Evolutionary conservation across 2,797 vertebrate genomes (phyloP).

Genomic region (Chanos chanos): DNA sequence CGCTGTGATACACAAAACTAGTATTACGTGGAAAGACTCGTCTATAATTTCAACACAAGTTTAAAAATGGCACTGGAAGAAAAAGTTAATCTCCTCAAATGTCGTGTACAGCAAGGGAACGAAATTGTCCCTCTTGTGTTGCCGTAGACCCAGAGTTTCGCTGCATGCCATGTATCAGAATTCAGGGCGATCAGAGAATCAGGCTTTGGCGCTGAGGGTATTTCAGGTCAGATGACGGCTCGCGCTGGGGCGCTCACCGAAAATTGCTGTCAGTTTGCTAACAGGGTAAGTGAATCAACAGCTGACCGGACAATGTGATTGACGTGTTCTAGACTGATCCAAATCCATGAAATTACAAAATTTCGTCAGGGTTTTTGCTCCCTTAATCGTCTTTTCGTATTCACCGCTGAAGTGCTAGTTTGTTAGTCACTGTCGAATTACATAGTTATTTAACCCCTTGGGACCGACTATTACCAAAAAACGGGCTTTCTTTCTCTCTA

Average conservation of each 20-base stretch:
- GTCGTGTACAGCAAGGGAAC: neutral
- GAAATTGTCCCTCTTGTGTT: constrained; percentile 20
- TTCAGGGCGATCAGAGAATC: constrained; percentile 27
- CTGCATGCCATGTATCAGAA: constrained; percentile 37
- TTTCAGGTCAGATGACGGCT: constrained; percentile 50
- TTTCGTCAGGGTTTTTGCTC: no score
- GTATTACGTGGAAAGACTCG: constrained; percentile 20
- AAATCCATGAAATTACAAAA: no score
- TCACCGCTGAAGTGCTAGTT: no score
- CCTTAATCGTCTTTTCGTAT: no score
- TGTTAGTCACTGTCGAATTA: no score
- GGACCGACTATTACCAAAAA: no score
- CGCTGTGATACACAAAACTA: no score
- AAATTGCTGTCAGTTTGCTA: constrained; percentile 4
- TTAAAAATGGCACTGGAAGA: no score
- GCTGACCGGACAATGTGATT: constrained; percentile 6
- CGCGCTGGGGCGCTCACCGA: constrained; percentile 14
- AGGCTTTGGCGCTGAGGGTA: constrained; percentile 36
- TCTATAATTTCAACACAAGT: constrained; percentile 40
- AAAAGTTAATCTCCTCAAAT: neutral
- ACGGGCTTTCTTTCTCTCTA: no score
- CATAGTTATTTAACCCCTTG: no score
- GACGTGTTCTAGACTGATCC: no score
- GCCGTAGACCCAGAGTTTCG: constrained; percentile 23
- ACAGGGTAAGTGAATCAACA: constrained; percentile 16